Percentiles rank a stretch among this genome's conserved stretches.
These are phyloP conservation scores for Stictocephala bisonia DNA, from an alignment of 2,888 invertebrate genomes.

Conservation along the genomic window DNA sequence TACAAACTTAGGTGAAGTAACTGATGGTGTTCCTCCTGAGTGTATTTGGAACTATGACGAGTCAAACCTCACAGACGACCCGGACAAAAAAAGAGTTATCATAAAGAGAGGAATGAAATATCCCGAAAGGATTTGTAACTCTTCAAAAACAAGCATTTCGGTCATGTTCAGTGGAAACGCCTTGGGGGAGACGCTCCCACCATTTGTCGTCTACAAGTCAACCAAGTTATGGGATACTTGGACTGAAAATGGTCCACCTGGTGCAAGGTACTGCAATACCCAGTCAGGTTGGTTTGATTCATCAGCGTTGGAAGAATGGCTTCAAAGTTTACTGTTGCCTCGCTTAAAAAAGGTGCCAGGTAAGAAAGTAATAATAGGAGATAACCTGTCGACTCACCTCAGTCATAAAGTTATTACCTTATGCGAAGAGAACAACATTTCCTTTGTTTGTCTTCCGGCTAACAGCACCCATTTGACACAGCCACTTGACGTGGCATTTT, in stretches of 20 bases:
- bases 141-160: conserved; percentile 60
- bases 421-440: conserved; percentile 59
- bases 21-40: conserved; percentile 54
- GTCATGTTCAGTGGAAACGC: conserved; percentile 63
- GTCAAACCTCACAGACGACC: conserved; percentile 62
- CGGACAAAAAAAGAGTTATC: conserved; percentile 59
- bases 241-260: conserved; percentile 58
- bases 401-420: conserved; percentile 54
- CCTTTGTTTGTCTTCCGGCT: conserved; percentile 59
- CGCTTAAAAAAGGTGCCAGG: conserved; percentile 46
- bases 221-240: conserved; percentile 59
- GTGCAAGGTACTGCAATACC: conserved; percentile 52
- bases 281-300: conserved; percentile 50
- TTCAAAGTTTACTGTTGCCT: conserved; percentile 46
- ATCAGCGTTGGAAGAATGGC: conserved; percentile 46
- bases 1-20: conserved; percentile 52
- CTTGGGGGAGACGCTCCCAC: too few species aligned
- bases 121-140: conserved; percentile 60
- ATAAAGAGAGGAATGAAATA: conserved; percentile 60
- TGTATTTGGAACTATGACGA: conserved; percentile 64
- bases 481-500: too few species aligned
- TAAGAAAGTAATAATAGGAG: conserved; percentile 61
- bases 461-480: conserved; percentile 58
- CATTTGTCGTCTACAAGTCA: conserved; percentile 62
- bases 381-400: conserved; percentile 60